phyloP scores from a whole-genome alignment of 2,888 invertebrate species.

The Poecilobothrus nobilitatus region DNA sequence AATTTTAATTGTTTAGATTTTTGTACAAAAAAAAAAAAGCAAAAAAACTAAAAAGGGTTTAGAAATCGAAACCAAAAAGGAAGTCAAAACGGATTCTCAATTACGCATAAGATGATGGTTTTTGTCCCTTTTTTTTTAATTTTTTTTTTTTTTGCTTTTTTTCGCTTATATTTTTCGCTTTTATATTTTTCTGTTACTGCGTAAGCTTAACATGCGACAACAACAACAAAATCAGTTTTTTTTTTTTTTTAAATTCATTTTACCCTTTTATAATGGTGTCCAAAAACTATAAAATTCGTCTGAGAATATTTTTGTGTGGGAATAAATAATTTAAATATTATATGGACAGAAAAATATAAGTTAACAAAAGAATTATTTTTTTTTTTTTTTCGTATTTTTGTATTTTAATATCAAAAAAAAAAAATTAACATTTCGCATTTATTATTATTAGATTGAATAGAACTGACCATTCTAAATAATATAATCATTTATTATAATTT shows the following conservation, averaged over 20 bases:
- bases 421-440: no score
- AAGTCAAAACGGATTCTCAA: conserved; percentile 6
- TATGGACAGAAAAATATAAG: neutral
- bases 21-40: neutral
- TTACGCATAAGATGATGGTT: neutral
- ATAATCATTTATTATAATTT: no score
- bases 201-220: neutral
- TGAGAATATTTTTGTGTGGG: neutral
- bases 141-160: neutral
- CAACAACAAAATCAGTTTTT: neutral
- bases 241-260: neutral
- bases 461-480: no score
- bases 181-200: no score
- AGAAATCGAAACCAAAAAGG: conserved; percentile 1
- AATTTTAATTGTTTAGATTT: neutral
- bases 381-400: no score
- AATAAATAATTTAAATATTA: neutral
- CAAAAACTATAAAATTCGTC: neutral
- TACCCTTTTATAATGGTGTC: neutral
- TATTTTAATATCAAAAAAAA: no score
- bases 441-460: no score
- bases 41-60: neutral
- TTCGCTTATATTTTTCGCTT: neutral
- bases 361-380: neutral
- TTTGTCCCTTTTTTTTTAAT: neutral